A percentile compares a stretch with the other conserved stretches of the same genome.
These are phyloP conservation scores for Glandiceps talaboti DNA, from an alignment of 53 echinoderm and acorn worm genomes.

Conservation along the genomic window DNA sequence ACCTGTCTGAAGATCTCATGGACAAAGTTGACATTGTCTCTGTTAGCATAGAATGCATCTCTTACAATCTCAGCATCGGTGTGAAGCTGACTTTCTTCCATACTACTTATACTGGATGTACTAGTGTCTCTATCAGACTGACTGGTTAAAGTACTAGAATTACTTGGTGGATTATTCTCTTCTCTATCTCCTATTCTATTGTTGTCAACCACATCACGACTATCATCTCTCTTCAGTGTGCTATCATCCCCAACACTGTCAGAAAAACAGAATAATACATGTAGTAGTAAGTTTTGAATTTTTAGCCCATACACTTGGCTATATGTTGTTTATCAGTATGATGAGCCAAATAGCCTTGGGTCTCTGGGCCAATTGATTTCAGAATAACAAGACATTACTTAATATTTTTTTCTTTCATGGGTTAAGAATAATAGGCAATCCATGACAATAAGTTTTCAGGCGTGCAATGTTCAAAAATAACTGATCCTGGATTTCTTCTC, in stretches of 20 bases:
- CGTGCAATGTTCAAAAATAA: too few species aligned
- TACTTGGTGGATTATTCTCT: background rate
- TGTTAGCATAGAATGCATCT: conserved; percentile 69
- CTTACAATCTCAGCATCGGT: conserved; percentile 49
- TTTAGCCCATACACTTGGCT: too few species aligned
- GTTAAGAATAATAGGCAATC: too few species aligned
- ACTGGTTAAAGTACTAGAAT: background rate
- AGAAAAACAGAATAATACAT: too few species aligned
- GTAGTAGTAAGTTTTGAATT: too few species aligned
- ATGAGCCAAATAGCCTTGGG: too few species aligned
- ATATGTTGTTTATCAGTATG: too few species aligned
- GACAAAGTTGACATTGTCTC: conserved; percentile 89
- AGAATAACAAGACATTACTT: too few species aligned
- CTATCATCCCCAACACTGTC: background rate
- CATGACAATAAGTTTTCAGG: too few species aligned
- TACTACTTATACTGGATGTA: conserved; percentile 15
- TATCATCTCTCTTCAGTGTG: background rate
- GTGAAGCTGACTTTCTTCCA: conserved; percentile 33
- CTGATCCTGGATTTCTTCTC: too few species aligned
- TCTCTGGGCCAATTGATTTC: too few species aligned
- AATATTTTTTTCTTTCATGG: too few species aligned
- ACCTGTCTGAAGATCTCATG: conserved; percentile 95
- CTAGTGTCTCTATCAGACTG: background rate
- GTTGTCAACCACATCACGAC: background rate
- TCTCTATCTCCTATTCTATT: background rate